These are phyloP conservation scores for Phenganax stokvisi DNA, from an alignment of 92 coral and sea anemone genomes.

Conservation along the genomic window DNA sequence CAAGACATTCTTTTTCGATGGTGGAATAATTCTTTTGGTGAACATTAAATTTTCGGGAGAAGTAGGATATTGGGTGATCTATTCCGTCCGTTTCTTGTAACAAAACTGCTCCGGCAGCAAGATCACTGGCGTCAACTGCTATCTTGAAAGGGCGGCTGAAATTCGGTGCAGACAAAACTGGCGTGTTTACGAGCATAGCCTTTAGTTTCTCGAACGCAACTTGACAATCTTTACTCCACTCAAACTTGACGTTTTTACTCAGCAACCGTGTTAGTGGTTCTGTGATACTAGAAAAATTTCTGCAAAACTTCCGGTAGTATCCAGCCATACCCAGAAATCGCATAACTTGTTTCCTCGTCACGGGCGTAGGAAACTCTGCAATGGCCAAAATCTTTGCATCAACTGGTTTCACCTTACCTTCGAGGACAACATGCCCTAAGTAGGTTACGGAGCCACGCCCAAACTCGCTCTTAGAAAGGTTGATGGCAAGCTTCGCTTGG, in stretches of 20 bases:
- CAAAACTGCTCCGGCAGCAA: neutral
- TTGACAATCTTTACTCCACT: slow-evolving; percentile 46
- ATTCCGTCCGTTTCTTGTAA: no score
- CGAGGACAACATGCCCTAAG: slow-evolving; percentile 15
- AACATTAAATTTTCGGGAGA: slow-evolving; percentile 16
- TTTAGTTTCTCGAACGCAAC: slow-evolving; percentile 49
- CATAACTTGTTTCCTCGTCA: no score
- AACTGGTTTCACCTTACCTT: no score
- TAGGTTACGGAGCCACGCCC: slow-evolving; percentile 35
- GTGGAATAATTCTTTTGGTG: neutral
- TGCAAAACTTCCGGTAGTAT: slow-evolving; percentile 50
- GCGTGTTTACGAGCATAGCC: slow-evolving; percentile 43
- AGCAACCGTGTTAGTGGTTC: slow-evolving; percentile 44
- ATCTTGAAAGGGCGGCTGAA: slow-evolving; percentile 43
- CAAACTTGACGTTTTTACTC: slow-evolving; percentile 29
- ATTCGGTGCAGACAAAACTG: slow-evolving; percentile 47
- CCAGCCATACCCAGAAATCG: slow-evolving; percentile 54
- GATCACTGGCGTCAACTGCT: slow-evolving; percentile 55
- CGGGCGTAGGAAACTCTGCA: no score
- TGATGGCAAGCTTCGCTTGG: slow-evolving; percentile 40
- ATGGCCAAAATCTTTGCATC: no score
- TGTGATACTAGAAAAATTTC: slow-evolving; percentile 41
- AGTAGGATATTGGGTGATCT: no score
- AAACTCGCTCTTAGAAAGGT: slow-evolving; percentile 41
- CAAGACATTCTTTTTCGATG: no score